These are phyloP conservation scores for Liolophura sinensis DNA, from an alignment of 1,140 invertebrate species.

Conservation along the genomic window DNA sequence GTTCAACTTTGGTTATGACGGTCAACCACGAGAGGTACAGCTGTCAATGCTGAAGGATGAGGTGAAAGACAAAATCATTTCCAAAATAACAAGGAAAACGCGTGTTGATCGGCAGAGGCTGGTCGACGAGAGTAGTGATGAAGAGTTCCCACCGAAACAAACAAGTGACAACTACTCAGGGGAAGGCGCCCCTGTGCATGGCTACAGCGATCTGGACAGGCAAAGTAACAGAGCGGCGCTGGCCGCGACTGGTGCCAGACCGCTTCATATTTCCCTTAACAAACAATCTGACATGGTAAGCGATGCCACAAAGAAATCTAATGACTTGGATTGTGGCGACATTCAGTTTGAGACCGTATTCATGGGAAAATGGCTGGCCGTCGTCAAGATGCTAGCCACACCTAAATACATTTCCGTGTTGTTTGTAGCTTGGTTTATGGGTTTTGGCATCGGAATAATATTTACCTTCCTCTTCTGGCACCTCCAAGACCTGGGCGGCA, in stretches of 20 bases:
- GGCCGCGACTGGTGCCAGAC: constrained; percentile 17
- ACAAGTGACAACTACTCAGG: background rate
- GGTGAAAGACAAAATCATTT: constrained; percentile 44
- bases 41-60: constrained; percentile 34
- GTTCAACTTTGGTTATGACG: constrained; percentile 60
- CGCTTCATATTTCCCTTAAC: constrained; percentile 35
- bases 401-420: constrained; percentile 72
- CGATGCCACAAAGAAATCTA: constrained; percentile 39
- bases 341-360: constrained; percentile 14
- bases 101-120: constrained; percentile 35
- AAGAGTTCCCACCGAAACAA: constrained; percentile 21
- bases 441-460: constrained; percentile 97
- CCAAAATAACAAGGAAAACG: constrained; percentile 37
- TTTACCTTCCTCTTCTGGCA: constrained; percentile 99
- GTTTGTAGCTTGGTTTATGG: constrained; percentile 98
- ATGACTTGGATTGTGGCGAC: background rate
- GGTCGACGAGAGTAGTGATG: constrained; percentile 41
- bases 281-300: constrained; percentile 46
- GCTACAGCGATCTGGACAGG: constrained; percentile 11
- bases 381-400: constrained; percentile 46
- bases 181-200: constrained; percentile 16
- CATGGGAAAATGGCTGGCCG: constrained; percentile 47
- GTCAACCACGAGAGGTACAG: constrained; percentile 46
- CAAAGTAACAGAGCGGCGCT: background rate
- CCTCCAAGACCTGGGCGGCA: constrained; percentile 92